phyloP scores from a whole-genome alignment of 2,888 invertebrate species.

The Masnerella sp. region DNA sequence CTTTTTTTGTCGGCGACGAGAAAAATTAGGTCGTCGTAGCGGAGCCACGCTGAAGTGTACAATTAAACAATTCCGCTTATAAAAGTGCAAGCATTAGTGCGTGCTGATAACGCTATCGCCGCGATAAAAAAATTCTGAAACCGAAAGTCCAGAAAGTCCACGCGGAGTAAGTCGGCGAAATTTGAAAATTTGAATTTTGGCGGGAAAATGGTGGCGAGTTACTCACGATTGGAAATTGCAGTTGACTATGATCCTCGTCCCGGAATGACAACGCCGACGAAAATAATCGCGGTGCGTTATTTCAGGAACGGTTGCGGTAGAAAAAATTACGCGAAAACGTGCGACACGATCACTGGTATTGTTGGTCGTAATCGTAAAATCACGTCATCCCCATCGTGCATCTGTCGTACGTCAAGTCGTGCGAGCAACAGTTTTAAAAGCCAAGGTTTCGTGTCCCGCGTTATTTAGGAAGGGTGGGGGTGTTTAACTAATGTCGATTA shows the following conservation, averaged over 20 bases:
- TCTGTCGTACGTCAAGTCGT: constrained; percentile 47
- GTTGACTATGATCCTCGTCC: neutral
- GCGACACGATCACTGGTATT: constrained; percentile 9
- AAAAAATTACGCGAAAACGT: neutral
- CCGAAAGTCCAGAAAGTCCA: constrained; percentile 54
- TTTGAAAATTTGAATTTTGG: too few relatives aligned
- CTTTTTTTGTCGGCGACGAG: constrained; percentile 59
- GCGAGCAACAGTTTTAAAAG: constrained; percentile 52
- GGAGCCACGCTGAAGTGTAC: constrained; percentile 75
- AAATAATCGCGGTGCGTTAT: constrained; percentile 16
- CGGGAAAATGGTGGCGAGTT: too few relatives aligned
- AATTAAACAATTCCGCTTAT: constrained; percentile 77
- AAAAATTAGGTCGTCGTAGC: constrained; percentile 75
- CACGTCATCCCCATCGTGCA: constrained; percentile 68
- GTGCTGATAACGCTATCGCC: constrained; percentile 77
- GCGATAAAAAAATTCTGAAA: constrained; percentile 71
- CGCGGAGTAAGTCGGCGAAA: too few relatives aligned
- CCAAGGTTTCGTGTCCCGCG: constrained; percentile 52
- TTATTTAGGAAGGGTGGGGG: constrained; percentile 56
- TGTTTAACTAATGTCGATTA: constrained; percentile 56
- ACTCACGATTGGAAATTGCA: too few relatives aligned
- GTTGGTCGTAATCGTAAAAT: constrained; percentile 30
- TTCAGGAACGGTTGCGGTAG: too few relatives aligned
- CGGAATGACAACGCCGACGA: neutral
- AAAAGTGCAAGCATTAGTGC: constrained; percentile 77